These are phyloP conservation scores for Enoplosus armatus DNA, from an alignment of 2,797 vertebrate species.

Conservation along the genomic window DNA sequence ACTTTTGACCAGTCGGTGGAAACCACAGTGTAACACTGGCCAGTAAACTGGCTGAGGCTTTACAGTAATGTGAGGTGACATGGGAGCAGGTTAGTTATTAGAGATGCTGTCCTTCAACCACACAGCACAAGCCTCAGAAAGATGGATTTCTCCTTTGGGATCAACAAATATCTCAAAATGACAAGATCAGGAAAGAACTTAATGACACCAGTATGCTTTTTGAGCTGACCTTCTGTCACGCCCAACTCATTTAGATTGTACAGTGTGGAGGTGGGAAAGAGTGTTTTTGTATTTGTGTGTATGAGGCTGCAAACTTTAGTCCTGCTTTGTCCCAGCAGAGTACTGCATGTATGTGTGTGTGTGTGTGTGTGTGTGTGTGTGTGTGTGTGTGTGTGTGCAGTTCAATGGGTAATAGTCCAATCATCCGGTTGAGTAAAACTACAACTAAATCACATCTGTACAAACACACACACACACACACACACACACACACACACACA, in stretches of 20 bases:
- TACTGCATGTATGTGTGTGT: too few species aligned
- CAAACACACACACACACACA: background rate
- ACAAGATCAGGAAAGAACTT: constrained; percentile 3
- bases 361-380: background rate
- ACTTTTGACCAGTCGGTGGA: background rate
- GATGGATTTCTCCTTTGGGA: constrained; percentile 37
- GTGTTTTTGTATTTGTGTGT: constrained; percentile 10
- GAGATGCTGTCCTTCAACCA: constrained; percentile 31
- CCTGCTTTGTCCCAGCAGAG: background rate
- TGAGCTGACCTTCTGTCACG: background rate
- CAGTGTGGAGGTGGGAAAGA: background rate
- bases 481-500: background rate
- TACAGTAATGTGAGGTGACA: background rate
- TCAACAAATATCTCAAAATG: constrained; percentile 26
- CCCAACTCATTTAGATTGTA: background rate
- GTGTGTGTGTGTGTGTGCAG: background rate
- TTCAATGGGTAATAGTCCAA: constrained; percentile 11
- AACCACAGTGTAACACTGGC: background rate
- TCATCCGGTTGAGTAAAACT: constrained; percentile 20
- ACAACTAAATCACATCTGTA: constrained; percentile 1
- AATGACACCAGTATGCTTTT: background rate
- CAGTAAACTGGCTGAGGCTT: background rate
- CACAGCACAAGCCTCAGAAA: background rate
- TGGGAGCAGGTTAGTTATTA: background rate
- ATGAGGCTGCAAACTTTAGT: background rate